Conservation (phyloP, 2,888 invertebrate species). For the Abrostola tripartita region DNA sequence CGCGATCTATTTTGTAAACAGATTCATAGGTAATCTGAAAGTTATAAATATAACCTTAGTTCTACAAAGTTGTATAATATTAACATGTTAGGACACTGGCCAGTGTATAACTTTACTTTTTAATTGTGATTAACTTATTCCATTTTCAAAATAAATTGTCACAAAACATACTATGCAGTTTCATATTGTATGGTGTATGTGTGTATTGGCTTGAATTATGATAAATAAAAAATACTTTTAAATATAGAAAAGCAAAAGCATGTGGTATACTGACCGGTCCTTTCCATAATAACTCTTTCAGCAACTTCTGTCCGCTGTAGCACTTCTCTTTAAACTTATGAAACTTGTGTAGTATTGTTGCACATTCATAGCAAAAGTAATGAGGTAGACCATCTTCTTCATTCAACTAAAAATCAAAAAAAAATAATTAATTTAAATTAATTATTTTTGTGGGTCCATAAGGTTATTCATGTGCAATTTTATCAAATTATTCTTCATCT, state of each 20-base stretch:
- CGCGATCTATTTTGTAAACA: conserved; percentile 68
- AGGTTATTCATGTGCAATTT: neutral
- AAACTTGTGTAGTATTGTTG: conserved; percentile 73
- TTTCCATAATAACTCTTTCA: conserved; percentile 69
- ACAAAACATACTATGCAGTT: no score
- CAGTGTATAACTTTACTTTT: no score
- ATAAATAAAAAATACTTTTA: neutral
- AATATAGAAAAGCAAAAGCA: neutral
- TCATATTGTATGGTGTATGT: neutral
- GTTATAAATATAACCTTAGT: neutral
- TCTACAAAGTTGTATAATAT: no score
- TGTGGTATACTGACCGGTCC: conserved; percentile 66
- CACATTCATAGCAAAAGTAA: conserved; percentile 79
- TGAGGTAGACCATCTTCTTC: conserved; percentile 69
- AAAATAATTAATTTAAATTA: no score
- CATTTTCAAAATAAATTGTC: no score
- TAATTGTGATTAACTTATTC: no score
- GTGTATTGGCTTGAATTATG: neutral
- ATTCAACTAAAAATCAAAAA: conserved; percentile 50
- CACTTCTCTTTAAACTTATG: conserved; percentile 80
- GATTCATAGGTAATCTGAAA: conserved; percentile 70
- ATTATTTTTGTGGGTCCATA: no score
- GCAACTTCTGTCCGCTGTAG: conserved; percentile 65
- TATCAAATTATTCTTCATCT: neutral
- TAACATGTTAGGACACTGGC: no score